phyloP scores from a whole-genome alignment of 2,888 invertebrate species.

The Strigamia transsilvanica region DNA sequence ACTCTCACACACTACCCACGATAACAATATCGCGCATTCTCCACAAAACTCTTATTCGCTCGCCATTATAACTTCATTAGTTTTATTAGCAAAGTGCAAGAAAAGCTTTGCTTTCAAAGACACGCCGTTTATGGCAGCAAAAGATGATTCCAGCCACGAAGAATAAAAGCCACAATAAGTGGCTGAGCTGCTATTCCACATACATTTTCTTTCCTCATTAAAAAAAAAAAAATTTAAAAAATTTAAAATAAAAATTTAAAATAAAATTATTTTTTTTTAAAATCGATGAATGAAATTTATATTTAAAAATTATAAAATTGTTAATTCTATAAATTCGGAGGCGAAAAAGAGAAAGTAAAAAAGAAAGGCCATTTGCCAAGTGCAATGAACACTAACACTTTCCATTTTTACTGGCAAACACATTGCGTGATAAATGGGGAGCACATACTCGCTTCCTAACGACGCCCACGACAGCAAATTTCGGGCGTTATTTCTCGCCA shows the following conservation, averaged over 20 bases:
- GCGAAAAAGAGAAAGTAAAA: background rate
- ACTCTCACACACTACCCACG: slow-evolving; percentile 37
- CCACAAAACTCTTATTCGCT: slow-evolving; percentile 13
- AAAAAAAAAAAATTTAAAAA: too few species aligned
- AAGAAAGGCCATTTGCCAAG: slow-evolving; percentile 27
- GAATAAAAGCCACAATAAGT: slow-evolving; percentile 22
- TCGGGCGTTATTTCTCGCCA: slow-evolving; percentile 45
- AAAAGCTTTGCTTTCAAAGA: slow-evolving; percentile 35
- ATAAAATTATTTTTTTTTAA: too few species aligned
- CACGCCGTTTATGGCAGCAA: slow-evolving; percentile 6
- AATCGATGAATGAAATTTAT: background rate
- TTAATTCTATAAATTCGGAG: background rate
- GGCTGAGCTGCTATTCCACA: background rate
- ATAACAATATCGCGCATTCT: background rate
- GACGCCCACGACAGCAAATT: slow-evolving; percentile 47
- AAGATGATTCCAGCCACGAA: slow-evolving; percentile 48
- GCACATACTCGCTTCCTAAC: slow-evolving; percentile 44
- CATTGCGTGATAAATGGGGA: slow-evolving; percentile 49
- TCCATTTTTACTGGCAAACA: slow-evolving; percentile 45
- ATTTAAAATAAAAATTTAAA: background rate
- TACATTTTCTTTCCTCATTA: too few species aligned
- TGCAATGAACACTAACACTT: slow-evolving; percentile 49
- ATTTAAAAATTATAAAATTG: too few species aligned
- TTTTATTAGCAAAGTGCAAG: slow-evolving; percentile 49
- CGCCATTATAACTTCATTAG: slow-evolving; percentile 51